Evolutionary conservation across 1,140 invertebrate species (phyloP).

Genomic region (Drosophila arawakana): DNA sequence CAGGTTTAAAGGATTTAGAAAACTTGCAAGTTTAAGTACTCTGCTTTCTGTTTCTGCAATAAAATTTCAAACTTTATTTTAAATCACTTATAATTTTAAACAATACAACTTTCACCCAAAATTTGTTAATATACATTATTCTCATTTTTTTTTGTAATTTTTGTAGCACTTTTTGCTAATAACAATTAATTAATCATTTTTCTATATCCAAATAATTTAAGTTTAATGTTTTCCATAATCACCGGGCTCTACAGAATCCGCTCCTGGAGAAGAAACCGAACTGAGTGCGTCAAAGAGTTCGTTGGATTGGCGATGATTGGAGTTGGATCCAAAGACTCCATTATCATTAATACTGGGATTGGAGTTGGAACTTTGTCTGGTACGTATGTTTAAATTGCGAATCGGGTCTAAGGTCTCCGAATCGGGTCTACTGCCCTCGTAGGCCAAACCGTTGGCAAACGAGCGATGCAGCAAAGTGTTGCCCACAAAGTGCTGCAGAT

Average conservation of each 20-base stretch:
- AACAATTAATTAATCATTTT: slow-evolving; percentile 14
- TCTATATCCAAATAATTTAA: neutral
- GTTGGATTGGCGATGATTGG: slow-evolving; percentile 71
- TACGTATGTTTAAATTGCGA: slow-evolving; percentile 27
- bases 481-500: slow-evolving; percentile 85
- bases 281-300: slow-evolving; percentile 74
- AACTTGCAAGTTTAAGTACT: too few relatives aligned
- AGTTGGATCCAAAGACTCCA: slow-evolving; percentile 35
- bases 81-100: slow-evolving; percentile 1
- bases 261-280: slow-evolving; percentile 28
- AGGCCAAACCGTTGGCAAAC: slow-evolving; percentile 40
- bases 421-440: slow-evolving; percentile 47
- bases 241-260: slow-evolving; percentile 52
- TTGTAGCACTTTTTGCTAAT: slow-evolving; percentile 77
- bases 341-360: slow-evolving; percentile 43
- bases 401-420: slow-evolving; percentile 9
- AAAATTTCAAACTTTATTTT: slow-evolving; percentile 9
- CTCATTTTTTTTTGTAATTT: slow-evolving; percentile 60
- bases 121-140: neutral
- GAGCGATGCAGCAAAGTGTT: slow-evolving; percentile 68
- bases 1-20: too few relatives aligned
- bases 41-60: neutral
- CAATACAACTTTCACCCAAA: neutral
- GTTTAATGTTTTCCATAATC: slow-evolving; percentile 75
- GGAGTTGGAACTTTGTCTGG: slow-evolving; percentile 12